Evolutionary conservation across 2,888 invertebrate genomes (phyloP).

Genomic region (Xestia rhomboidea): DNA sequence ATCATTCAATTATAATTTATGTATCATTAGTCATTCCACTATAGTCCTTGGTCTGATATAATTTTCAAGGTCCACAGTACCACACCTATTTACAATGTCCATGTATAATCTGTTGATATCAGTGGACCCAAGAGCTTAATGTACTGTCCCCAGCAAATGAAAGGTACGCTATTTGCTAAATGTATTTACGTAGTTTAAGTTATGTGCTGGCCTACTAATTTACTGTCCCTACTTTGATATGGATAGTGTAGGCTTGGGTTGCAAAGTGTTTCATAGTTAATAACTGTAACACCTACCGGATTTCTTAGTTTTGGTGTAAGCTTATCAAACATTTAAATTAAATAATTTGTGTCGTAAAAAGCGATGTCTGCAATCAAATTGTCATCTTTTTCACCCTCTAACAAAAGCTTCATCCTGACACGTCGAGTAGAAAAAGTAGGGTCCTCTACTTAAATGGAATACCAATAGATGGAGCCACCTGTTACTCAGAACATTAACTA

Average conservation of each 20-base stretch:
- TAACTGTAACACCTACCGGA: slow-evolving; percentile 9
- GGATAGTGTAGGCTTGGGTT: slow-evolving; percentile 35
- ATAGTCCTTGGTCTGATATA: slow-evolving; percentile 8
- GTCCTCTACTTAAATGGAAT: slow-evolving; percentile 47
- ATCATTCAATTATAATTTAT: slow-evolving; percentile 30
- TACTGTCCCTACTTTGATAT: slow-evolving; percentile 43
- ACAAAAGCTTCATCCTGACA: slow-evolving; percentile 14
- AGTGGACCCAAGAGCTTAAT: slow-evolving; percentile 27
- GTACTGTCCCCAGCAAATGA: slow-evolving; percentile 25
- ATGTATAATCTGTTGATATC: slow-evolving; percentile 29
- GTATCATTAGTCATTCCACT: slow-evolving; percentile 4
- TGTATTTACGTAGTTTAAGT: slow-evolving; percentile 39
- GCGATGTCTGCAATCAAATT: not conserved
- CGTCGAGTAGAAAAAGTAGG: slow-evolving; percentile 34
- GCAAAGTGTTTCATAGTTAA: slow-evolving; percentile 15
- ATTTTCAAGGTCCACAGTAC: slow-evolving; percentile 9
- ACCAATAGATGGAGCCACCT: slow-evolving; percentile 61
- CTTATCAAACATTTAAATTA: not conserved
- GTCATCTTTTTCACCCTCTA: not conserved
- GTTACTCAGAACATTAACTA: slow-evolving; percentile 61
- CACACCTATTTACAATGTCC: not conserved
- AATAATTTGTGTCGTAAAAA: not conserved
- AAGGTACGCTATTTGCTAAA: slow-evolving; percentile 36
- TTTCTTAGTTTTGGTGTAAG: not conserved
- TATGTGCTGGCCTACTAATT: slow-evolving; percentile 36